A percentile compares a stretch with the other conserved stretches of the same genome.
Evolutionary conservation across 2,888 invertebrate genomes (phyloP).

Genomic region (Sialis lutaria): DNA sequence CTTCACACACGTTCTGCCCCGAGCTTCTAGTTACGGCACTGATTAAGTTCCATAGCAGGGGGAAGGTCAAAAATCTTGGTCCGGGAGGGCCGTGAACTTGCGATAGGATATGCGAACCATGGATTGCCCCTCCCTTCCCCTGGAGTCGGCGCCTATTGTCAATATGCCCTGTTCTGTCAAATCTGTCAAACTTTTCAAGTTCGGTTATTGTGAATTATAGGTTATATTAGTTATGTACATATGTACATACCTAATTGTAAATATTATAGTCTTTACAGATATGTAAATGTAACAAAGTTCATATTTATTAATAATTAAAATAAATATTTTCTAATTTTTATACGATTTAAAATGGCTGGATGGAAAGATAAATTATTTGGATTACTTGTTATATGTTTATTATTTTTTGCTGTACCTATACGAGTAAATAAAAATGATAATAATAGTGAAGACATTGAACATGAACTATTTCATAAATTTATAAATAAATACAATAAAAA

Average conservation of each 20-base stretch:
- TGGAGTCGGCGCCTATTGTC: too few relatives aligned
- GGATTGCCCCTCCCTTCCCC: too few relatives aligned
- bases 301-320: neutral
- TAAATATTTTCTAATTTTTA: neutral
- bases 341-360: constrained; percentile 12
- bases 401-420: constrained; percentile 29
- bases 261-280: neutral
- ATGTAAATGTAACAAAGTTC: neutral
- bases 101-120: too few relatives aligned
- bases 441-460: constrained; percentile 10
- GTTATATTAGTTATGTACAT: too few relatives aligned
- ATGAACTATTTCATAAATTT: constrained; percentile 26
- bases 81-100: neutral
- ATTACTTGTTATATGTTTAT: constrained; percentile 21
- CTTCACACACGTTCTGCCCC: too few relatives aligned
- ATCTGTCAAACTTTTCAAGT: too few relatives aligned
- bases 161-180: too few relatives aligned
- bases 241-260: too few relatives aligned
- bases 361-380: constrained; percentile 20
- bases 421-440: constrained; percentile 21
- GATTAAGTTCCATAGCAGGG: too few relatives aligned
- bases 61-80: constrained; percentile 10
- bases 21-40: too few relatives aligned
- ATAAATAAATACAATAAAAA: constrained; percentile 31
- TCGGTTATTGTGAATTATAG: too few relatives aligned